phyloP scores from a whole-genome alignment of 2,797 vertebrate species.

The Lepus townsendii region DNA sequence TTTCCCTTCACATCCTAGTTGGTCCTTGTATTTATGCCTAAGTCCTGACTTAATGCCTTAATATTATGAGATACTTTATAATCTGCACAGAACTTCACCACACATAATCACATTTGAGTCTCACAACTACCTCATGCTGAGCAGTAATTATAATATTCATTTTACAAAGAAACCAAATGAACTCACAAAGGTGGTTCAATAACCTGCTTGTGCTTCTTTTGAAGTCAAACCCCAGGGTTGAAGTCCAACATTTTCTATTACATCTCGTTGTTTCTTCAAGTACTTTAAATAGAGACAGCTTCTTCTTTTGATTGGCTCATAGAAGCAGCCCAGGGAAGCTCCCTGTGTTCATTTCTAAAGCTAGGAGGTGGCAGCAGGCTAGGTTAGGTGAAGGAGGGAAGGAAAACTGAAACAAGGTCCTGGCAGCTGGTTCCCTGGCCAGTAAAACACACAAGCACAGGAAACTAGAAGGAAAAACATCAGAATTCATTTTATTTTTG shows the following conservation, averaged over 20 bases:
- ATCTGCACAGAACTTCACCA: background rate
- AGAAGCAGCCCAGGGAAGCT: background rate
- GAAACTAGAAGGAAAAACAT: background rate
- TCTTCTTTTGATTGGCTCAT: background rate
- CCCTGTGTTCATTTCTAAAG: background rate
- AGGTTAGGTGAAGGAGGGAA: background rate
- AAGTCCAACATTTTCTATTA: background rate
- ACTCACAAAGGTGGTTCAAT: background rate
- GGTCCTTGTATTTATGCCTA: background rate
- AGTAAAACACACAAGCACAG: background rate
- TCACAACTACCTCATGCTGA: background rate
- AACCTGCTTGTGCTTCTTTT: background rate
- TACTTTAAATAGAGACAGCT: conserved; percentile 18
- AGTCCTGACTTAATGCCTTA: background rate
- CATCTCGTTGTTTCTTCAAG: background rate
- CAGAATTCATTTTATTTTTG: background rate
- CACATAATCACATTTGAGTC: background rate
- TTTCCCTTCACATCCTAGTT: background rate
- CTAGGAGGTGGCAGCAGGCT: background rate
- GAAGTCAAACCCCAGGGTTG: background rate
- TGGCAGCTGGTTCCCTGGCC: background rate
- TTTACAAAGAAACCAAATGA: conserved; percentile 40
- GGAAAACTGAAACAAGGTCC: background rate
- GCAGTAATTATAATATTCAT: background rate
- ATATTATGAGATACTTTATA: background rate